Base-by-base conservation (phyloP, 2,797 vertebrate species). In the Pteropus rufus region DNA sequence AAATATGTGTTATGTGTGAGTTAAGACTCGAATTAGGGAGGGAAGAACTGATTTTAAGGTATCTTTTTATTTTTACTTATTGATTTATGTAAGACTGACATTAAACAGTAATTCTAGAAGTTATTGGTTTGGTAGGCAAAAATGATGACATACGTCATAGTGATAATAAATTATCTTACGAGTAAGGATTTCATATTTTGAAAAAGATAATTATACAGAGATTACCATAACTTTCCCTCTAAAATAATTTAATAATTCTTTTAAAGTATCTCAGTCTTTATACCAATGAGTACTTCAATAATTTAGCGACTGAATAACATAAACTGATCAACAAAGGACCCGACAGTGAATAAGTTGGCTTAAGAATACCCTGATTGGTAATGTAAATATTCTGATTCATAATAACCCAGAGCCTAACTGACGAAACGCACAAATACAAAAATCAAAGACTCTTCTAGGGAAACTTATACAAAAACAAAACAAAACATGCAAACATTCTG, bases 211-310 rank as follows among this genome's bases (percentile, higher is more conserved):
- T 46, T 91, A 93, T 26, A 49, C 3, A 83, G 49, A 91, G 21
- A 70, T 64, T n/a, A 81, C 46, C 34, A n/a, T 64, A 81, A 80
- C 73, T 77, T 60, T 81, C 34, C 89, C 60, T 92, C 23, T 96
- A 58, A 70, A 96, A 86, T 91, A 89, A 82, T 0, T 72, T 18
- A 95, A 24, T 87, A 65, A 88, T 88, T 91, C 39, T 81, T 90
- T 90, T 69, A 87, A 93, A 56, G 67, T 41, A 93, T 41, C 82
- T 97, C 23, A 10, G 44, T 82, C 65, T 90, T 90, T 54, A 90
- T 6, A 75, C 12, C 79, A 85, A 72, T 41, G 62, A 84, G 73
- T 46, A 92, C 1, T 52, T 96, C n/a, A 93, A 88, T 69, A 69
- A n/a, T 80, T 62, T 34, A 70, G 56, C 79, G 94, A 89, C 69